Conservation (phyloP, 1,140 invertebrate genomes). For the Theocolax elegans region DNA sequence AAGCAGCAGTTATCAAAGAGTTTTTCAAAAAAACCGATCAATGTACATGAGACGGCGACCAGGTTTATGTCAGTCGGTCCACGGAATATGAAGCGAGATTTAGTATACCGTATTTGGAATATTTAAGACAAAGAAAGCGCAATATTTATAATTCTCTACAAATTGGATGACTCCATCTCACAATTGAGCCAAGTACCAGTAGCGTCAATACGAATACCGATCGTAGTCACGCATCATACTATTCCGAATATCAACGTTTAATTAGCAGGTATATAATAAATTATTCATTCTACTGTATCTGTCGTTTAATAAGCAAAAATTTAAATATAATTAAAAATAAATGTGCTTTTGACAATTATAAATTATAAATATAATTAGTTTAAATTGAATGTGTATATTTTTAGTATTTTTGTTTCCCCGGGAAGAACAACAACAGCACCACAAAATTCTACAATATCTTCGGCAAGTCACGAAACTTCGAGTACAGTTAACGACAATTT, state of each 20-base stretch:
- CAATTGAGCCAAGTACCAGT: too few species aligned
- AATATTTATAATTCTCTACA: too few species aligned
- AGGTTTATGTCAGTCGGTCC: conserved; percentile 41
- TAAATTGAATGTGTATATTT: background rate
- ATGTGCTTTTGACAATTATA: background rate
- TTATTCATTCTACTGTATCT: background rate
- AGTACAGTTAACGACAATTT: conserved; percentile 6
- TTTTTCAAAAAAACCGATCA: too few species aligned
- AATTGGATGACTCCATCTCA: too few species aligned
- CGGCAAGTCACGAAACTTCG: background rate
- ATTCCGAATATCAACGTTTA: too few species aligned
- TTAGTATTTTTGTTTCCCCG: background rate
- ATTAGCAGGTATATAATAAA: background rate
- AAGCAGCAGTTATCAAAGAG: conserved; percentile 39
- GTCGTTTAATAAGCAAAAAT: background rate
- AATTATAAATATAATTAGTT: background rate
- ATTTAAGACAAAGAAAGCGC: too few species aligned
- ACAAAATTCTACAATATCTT: background rate
- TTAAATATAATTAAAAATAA: background rate
- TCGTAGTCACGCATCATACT: too few species aligned
- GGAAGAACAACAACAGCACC: background rate
- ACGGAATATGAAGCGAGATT: conserved; percentile 44
- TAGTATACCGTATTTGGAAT: too few species aligned
- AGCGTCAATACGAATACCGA: too few species aligned
- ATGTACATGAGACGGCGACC: too few species aligned